Percentiles rank a stretch among this genome's conserved stretches.
Conservation (phyloP, 2,113 vertebrate genomes). For the Rhineura floridana region DNA sequence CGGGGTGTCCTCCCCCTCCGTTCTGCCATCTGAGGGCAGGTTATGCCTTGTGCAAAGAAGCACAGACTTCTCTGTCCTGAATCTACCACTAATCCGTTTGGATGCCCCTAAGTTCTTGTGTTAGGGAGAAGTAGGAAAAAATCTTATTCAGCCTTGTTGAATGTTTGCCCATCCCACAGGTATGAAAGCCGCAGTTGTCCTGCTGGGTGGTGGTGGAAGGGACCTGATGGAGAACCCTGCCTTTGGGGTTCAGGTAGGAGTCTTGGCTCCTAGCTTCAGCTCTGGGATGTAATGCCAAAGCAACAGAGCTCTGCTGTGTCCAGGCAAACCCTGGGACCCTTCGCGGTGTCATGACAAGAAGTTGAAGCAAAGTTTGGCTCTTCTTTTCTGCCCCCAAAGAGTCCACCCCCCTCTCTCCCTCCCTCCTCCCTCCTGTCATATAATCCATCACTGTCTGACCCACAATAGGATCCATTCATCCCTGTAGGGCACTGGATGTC, state of each 20-base stretch:
- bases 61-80: neutral
- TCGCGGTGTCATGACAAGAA: no score
- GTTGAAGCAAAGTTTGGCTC: neutral
- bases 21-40: neutral
- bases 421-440: neutral
- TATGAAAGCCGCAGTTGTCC: neutral
- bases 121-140: neutral
- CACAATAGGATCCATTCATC: constrained; percentile 15
- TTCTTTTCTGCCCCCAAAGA: neutral
- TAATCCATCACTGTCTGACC: constrained; percentile 30
- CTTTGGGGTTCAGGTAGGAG: no score
- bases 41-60: neutral
- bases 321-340: neutral
- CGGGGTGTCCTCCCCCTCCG: neutral
- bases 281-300: neutral
- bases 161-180: no score
- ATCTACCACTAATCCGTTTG: neutral
- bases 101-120: neutral
- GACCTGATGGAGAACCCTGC: no score
- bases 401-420: neutral
- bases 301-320: no score
- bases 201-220: neutral
- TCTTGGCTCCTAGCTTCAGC: neutral
- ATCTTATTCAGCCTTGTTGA: neutral
- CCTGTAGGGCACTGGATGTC: neutral